Conservation (phyloP, 2,888 invertebrate species). For the Danaus chrysippus region DNA sequence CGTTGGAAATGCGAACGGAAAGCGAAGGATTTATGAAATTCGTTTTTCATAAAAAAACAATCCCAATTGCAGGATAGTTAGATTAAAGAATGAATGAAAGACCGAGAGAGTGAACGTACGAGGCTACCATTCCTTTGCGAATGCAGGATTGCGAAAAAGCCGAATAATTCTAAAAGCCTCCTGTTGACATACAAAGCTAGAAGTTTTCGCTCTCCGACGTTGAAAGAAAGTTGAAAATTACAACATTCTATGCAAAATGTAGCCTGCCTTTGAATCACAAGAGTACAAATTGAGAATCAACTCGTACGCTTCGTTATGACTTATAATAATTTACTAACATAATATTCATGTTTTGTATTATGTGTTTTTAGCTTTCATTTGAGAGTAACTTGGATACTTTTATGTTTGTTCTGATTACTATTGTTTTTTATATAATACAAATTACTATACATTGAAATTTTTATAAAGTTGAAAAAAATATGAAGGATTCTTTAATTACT, state of each 20-base stretch:
- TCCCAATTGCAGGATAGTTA: slow-evolving; percentile 29
- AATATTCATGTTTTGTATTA: slow-evolving; percentile 5
- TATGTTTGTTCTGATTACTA: slow-evolving; percentile 10
- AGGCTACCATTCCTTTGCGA: slow-evolving; percentile 31
- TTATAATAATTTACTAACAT: background rate
- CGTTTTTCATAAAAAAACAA: slow-evolving; percentile 24
- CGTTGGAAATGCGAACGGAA: slow-evolving; percentile 18
- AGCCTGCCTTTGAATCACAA: slow-evolving; percentile 31
- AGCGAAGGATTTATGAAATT: slow-evolving; percentile 13
- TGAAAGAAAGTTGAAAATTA: slow-evolving; percentile 37
- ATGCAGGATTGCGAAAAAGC: slow-evolving; percentile 33
- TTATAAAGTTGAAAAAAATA: slow-evolving; percentile 5
- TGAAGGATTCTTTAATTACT: background rate
- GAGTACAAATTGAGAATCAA: slow-evolving; percentile 32
- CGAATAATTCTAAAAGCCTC: slow-evolving; percentile 35
- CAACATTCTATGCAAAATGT: slow-evolving; percentile 33
- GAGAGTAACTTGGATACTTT: background rate
- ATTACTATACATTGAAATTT: background rate
- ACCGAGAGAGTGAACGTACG: slow-evolving; percentile 25
- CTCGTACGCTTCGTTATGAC: slow-evolving; percentile 20
- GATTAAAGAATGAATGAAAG: slow-evolving; percentile 30
- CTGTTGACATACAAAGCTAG: slow-evolving; percentile 36
- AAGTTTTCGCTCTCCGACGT: slow-evolving; percentile 34
- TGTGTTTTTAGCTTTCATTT: slow-evolving; percentile 3
- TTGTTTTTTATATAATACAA: background rate